A percentile compares a stretch with the other conserved stretches of the same genome.
phyloP scores from a whole-genome alignment of 2,888 invertebrate species.

The Amiota mariae region DNA sequence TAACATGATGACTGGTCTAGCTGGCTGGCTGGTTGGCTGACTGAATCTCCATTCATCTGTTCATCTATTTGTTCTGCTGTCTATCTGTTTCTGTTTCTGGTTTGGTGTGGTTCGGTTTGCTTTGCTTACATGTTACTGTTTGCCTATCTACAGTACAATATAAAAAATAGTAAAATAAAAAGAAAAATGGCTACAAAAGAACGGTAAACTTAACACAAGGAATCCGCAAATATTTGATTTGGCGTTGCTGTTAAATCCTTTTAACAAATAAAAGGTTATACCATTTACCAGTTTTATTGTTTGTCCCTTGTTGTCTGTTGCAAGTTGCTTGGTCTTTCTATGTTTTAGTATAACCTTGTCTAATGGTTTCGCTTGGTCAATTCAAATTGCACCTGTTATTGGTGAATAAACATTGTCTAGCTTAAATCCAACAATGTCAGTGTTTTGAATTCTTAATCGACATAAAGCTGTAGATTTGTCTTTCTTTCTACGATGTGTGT shows the following conservation, averaged over 20 bases:
- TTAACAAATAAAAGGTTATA: constrained; percentile 12
- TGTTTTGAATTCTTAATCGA: no score
- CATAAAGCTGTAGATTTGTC: no score
- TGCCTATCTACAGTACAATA: background rate
- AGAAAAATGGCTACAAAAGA: background rate
- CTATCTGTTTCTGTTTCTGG: background rate
- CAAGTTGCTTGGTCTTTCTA: no score
- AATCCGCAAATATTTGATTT: constrained; percentile 14
- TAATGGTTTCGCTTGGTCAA: no score
- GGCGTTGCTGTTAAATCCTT: constrained; percentile 6
- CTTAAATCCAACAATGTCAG: no score
- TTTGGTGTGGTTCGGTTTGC: background rate
- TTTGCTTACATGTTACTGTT: constrained; percentile 6
- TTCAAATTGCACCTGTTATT: no score
- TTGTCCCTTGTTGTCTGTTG: background rate
- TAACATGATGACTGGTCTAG: background rate
- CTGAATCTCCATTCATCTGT: no score
- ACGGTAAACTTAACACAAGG: background rate
- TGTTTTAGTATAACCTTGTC: no score
- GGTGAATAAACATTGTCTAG: no score
- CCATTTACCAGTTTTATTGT: background rate
- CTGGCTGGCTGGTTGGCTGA: background rate
- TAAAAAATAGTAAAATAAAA: background rate
- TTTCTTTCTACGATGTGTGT: no score
- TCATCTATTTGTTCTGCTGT: no score